Evolutionary conservation across 2,888 invertebrate genomes (phyloP), one percentile per base, ranked within the genome.

Genomic region (Reticulitermes lucifugus): DNA sequence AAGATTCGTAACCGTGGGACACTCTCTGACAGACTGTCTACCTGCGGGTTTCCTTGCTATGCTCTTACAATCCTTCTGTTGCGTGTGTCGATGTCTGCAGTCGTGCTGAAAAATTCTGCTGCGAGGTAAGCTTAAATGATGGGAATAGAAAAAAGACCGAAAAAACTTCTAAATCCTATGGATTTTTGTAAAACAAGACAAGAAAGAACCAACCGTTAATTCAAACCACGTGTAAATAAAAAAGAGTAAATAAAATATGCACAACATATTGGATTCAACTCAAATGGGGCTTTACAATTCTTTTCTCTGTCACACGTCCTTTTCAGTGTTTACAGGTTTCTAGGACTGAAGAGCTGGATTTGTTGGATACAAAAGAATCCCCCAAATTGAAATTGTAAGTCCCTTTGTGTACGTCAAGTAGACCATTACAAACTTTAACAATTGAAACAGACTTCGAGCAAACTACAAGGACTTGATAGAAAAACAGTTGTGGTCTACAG

Each of bases 201-300:
- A 60, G 25, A 55, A 55, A 55, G 55, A 55, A 12, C 1, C 55
- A 4, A 25, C 65, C n/a, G 65, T 65, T 65, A 65, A 65, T 65
- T 65, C 25, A n/a, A 65, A 65, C 65, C 65, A 65, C n/a, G 65
- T 65, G 65, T 65, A 65, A 65, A 65, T 65, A 60, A 60, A 60
- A 60, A 60, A 60, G 60, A 60, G 60, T 14, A n/a, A 18, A 60
- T 60, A 65, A 65, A 65, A 65, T 65, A 65, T 65, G n/a, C 12
- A 65, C 65, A 65, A 65, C 25, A 25, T 25, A n/a, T 65, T 25
- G n/a, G 65, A 65, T 65, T 65, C 65, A 65, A 65, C 6, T 65
- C n/a, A 65, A 65, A 65, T 65, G 25, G 65, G 65, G n/a, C 65
- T 65, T 65, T 65, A 65, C n/a, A 65, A 65, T 25, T 25, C 65